Evolutionary conservation across 2,113 vertebrate species (phyloP).

Genomic region (Gymnocephalus cernua): DNA sequence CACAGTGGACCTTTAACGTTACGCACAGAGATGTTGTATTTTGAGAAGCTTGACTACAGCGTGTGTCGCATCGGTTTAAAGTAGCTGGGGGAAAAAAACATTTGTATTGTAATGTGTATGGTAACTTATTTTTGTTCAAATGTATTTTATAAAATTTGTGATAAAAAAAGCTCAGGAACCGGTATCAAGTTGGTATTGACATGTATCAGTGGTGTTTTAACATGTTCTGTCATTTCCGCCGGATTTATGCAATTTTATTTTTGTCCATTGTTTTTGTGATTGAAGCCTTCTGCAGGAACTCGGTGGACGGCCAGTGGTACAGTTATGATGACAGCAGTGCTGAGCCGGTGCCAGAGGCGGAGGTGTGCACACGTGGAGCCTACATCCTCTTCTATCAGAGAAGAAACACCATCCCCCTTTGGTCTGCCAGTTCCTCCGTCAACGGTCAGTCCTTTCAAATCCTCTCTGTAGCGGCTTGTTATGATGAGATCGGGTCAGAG

Average conservation of each 20-base stretch:
- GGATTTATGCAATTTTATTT: not conserved
- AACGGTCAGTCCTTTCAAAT: slow-evolving; percentile 84
- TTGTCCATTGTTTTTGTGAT: not conserved
- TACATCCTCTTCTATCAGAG: slow-evolving; percentile 98
- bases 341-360: slow-evolving; percentile 86
- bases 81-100: too few relatives aligned
- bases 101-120: too few relatives aligned
- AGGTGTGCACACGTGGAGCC: slow-evolving; percentile 91
- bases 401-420: slow-evolving; percentile 86
- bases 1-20: too few relatives aligned
- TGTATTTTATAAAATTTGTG: too few relatives aligned
- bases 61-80: too few relatives aligned
- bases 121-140: too few relatives aligned
- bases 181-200: too few relatives aligned
- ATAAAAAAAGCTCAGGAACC: too few relatives aligned
- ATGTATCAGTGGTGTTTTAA: not conserved
- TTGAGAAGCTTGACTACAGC: too few relatives aligned
- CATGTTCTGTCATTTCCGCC: not conserved
- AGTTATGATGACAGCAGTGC: slow-evolving; percentile 92
- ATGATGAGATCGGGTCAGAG: not conserved
- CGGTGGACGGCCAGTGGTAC: slow-evolving; percentile 94
- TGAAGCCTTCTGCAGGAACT: slow-evolving; percentile 94
- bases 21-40: too few relatives aligned
- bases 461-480: not conserved
- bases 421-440: slow-evolving; percentile 89